Evolutionary conservation across 2,797 vertebrate species (phyloP), one percentile per base, ranked within the genome.

Genomic region (Zonotrichia albicollis): DNA sequence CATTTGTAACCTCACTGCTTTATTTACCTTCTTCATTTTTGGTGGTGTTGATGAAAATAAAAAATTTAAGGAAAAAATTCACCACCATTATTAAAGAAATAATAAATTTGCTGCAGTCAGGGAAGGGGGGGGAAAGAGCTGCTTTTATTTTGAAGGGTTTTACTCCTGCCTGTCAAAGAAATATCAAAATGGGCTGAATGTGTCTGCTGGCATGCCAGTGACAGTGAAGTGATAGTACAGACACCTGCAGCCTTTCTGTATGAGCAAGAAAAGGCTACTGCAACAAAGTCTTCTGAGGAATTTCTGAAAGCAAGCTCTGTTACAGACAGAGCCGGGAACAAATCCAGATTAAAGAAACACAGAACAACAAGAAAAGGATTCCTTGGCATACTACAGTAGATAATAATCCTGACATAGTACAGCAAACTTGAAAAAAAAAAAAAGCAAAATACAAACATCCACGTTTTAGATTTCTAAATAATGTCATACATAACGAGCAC

Each of bases 41-140:
- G 9, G 1, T 57, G 8, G 1, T 84, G 17, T 16, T 46, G 40
- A 1, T 55, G 22, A 36, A 12, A 9, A 55, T 48, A 32, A 8
- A 11, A 11, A 60, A 75, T 64, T 58, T 11, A 66, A 46, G 16
- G 9, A 20, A 77, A 13, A 0, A 0, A 0, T 0, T 2, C 19
- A 23, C 0, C 10, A 27, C 0, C 43, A 10, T 54, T 61, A 34
- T 80, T 58, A 51, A 89, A 75, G 15, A 64, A 53, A 57, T 13
- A 55, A 57, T 64, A 4, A 19, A 15, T 86, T 53, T 80, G 0
- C 4, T 51, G 3, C 10, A 86, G 38, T 48, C 6, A 14, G 3
- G 45, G 17, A 12, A 30, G 19, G 3, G 0, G 0, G 7, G 30
- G 40, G 23, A 13, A 55, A n/a, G 11, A 13, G 0, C 4, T 46